phyloP scores from a whole-genome alignment of 2,113 vertebrate genomes.

The Probosciger aterrimus region DNA sequence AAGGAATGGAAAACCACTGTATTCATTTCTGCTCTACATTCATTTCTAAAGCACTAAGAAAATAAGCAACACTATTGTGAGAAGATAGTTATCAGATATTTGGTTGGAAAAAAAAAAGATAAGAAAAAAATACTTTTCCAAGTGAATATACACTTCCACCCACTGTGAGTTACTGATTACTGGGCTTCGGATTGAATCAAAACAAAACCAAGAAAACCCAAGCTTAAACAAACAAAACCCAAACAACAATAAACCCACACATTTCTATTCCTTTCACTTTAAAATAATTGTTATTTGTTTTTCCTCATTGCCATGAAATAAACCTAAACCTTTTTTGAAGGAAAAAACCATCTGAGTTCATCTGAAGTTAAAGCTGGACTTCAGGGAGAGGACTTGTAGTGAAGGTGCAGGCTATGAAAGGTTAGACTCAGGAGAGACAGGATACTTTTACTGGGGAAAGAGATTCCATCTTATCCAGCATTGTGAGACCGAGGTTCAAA shows the following conservation, averaged over 20 bases:
- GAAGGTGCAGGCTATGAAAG: background rate
- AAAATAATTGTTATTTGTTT: background rate
- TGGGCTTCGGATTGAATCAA: background rate
- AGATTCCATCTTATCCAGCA: background rate
- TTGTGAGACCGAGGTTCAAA: background rate
- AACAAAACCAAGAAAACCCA: background rate
- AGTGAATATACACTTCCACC: background rate
- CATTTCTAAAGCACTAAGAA: background rate
- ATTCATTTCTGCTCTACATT: background rate
- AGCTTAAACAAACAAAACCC: background rate
- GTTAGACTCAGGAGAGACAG: background rate
- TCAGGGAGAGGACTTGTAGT: background rate
- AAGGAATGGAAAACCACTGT: background rate
- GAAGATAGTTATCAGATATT: background rate
- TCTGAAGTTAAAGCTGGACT: background rate
- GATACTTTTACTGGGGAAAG: background rate
- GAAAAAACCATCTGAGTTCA: background rate
- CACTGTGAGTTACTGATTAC: background rate
- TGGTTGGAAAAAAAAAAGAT: background rate
- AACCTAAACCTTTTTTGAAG: background rate
- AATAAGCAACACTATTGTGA: background rate
- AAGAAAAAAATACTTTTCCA: background rate
- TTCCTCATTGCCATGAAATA: background rate
- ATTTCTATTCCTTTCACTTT: background rate
- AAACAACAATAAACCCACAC: background rate